Percentiles rank a stretch among this genome's conserved stretches.
These are phyloP conservation scores for Metridium senile DNA, from an alignment of 92 coral and sea anemone genomes.

Conservation along the genomic window DNA sequence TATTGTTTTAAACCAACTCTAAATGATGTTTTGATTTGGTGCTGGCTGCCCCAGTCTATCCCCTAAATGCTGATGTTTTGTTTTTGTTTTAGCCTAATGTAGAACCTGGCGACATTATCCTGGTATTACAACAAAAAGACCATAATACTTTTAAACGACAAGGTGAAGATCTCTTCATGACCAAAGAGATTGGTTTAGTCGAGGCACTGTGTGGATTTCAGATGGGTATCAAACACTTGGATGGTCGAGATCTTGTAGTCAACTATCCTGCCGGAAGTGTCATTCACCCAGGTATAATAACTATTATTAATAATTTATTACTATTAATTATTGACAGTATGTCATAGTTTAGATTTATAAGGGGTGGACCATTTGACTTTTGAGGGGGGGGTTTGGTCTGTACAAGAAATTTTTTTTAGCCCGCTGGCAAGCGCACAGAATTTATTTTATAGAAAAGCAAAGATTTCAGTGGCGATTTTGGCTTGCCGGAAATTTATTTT, in stretches of 20 bases:
- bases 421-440: too few species aligned
- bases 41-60: too few species aligned
- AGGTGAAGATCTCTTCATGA: slow-evolving; percentile 76
- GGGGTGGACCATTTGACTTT: too few species aligned
- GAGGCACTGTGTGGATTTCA: slow-evolving; percentile 98
- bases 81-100: slow-evolving; percentile 71
- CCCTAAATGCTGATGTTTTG: background rate
- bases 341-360: too few species aligned
- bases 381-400: too few species aligned
- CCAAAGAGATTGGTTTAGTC: slow-evolving; percentile 75
- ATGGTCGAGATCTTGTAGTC: slow-evolving; percentile 78
- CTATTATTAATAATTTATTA: background rate
- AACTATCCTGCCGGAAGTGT: slow-evolving; percentile 85
- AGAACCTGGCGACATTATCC: slow-evolving; percentile 95
- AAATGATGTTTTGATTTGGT: too few species aligned
- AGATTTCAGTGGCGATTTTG: too few species aligned
- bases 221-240: slow-evolving; percentile 91
- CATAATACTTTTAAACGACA: slow-evolving; percentile 74
- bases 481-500: too few species aligned
- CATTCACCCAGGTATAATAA: slow-evolving; percentile 83
- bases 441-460: too few species aligned
- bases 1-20: too few species aligned
- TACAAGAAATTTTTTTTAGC: too few species aligned
- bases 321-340: too few species aligned
- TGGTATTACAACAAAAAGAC: slow-evolving; percentile 89